phyloP scores from a whole-genome alignment of 23 tunicate species.

The Corella eumyota region DNA sequence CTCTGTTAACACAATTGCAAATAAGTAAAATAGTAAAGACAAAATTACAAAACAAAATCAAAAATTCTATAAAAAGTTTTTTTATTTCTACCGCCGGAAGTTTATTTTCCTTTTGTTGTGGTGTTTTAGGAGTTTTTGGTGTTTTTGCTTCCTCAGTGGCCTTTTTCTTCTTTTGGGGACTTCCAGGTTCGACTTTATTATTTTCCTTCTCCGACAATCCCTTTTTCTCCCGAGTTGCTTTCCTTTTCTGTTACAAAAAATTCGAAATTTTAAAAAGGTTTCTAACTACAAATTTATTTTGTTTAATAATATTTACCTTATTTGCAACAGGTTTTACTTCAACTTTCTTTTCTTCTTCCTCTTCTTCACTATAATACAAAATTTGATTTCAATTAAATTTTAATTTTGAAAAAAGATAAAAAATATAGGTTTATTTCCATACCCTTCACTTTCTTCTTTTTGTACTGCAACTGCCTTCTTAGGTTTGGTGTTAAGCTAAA shows the following conservation, averaged over 20 bases:
- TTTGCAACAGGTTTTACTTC: conserved; percentile 9
- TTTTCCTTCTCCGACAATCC: conserved; percentile 40
- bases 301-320: no score
- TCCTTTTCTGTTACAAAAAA: conserved; percentile 33
- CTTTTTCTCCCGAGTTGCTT: conserved; percentile 24
- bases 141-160: conserved; percentile 10
- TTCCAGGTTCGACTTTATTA: conserved; percentile 12
- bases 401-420: no score
- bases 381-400: no score
- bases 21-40: neutral
- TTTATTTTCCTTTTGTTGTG: conserved; percentile 50
- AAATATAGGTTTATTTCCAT: no score
- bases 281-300: no score
- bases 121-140: conserved; percentile 52
- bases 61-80: no score
- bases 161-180: conserved; percentile 32
- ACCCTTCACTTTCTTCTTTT: no score
- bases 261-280: neutral
- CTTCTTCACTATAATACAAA: no score
- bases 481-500: no score
- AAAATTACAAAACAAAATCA: no score
- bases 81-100: conserved; percentile 52
- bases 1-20: conserved; percentile 28
- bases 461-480: no score
- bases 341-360: conserved; percentile 11